Evolutionary conservation across 2,797 vertebrate genomes (phyloP).

Genomic region (Austrolebias charrua): DNA sequence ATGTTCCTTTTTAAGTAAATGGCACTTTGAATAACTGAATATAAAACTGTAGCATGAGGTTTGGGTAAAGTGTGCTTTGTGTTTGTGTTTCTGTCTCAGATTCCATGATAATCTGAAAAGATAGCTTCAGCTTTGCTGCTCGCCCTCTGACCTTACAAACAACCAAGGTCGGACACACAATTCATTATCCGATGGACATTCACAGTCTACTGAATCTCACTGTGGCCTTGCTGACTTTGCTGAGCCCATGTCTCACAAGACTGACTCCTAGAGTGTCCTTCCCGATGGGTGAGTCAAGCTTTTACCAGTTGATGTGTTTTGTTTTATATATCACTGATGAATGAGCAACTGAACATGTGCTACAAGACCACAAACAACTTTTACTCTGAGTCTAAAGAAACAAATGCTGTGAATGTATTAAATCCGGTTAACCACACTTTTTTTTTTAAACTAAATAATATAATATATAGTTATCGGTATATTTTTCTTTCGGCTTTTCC

Average conservation of each 20-base stretch:
- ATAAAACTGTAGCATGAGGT: background rate
- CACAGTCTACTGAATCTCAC: slow-evolving; percentile 35
- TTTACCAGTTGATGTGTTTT: background rate
- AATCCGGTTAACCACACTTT: background rate
- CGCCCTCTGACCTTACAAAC: slow-evolving; percentile 9
- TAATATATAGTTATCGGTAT: too few species aligned
- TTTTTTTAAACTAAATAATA: too few species aligned
- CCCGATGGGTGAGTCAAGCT: slow-evolving; percentile 63
- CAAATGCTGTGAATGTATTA: background rate
- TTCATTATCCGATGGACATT: slow-evolving; percentile 46
- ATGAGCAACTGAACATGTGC: background rate
- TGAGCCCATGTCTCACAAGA: slow-evolving; percentile 36
- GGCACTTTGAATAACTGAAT: too few species aligned
- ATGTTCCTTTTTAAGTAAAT: too few species aligned
- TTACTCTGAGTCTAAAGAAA: background rate
- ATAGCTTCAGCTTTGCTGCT: slow-evolving; percentile 36
- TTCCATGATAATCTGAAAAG: slow-evolving; percentile 17
- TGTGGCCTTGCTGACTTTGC: slow-evolving; percentile 48
- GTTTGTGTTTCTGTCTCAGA: slow-evolving; percentile 11
- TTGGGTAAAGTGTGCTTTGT: background rate
- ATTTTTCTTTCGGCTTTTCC: too few species aligned
- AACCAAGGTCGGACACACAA: slow-evolving; percentile 4
- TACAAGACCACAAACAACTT: background rate
- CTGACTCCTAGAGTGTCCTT: slow-evolving; percentile 74
- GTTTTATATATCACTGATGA: background rate